Percentiles rank a stretch among this genome's conserved stretches.
Conservation (phyloP, 2,888 invertebrate species). For the Xanthorhoe spadicearia region DNA sequence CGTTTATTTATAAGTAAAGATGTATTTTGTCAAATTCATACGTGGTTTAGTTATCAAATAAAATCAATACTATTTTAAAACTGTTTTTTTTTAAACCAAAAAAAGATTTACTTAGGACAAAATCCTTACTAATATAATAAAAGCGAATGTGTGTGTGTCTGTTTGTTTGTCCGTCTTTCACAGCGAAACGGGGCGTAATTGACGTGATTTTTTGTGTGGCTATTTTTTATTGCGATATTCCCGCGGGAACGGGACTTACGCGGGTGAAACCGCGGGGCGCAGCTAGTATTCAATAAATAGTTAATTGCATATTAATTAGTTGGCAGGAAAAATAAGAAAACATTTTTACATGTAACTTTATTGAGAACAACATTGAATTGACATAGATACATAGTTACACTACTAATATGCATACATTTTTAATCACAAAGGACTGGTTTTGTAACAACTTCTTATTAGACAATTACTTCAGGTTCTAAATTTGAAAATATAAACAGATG, state of each 20-base stretch:
- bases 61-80: conserved; percentile 20
- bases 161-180: too few species aligned
- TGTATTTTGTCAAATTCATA: conserved; percentile 46
- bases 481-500: not conserved
- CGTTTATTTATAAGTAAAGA: conserved; percentile 23
- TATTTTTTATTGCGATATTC: too few species aligned
- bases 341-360: conserved; percentile 52
- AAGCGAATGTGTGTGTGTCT: too few species aligned
- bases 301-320: too few species aligned
- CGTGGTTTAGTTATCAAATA: conserved; percentile 25
- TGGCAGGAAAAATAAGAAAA: conserved; percentile 18
- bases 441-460: not conserved
- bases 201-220: too few species aligned
- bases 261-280: too few species aligned
- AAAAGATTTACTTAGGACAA: not conserved
- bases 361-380: conserved; percentile 75
- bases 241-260: too few species aligned
- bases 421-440: conserved; percentile 34
- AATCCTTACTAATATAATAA: too few species aligned
- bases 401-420: conserved; percentile 63
- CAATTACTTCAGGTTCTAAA: not conserved
- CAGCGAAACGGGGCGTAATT: too few species aligned
- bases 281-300: too few species aligned
- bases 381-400: conserved; percentile 64
- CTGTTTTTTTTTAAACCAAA: conserved; percentile 6